These are phyloP conservation scores for Calyptommatus sinebrachiatus DNA, from an alignment of 2,113 vertebrate genomes.

Conservation along the genomic window DNA sequence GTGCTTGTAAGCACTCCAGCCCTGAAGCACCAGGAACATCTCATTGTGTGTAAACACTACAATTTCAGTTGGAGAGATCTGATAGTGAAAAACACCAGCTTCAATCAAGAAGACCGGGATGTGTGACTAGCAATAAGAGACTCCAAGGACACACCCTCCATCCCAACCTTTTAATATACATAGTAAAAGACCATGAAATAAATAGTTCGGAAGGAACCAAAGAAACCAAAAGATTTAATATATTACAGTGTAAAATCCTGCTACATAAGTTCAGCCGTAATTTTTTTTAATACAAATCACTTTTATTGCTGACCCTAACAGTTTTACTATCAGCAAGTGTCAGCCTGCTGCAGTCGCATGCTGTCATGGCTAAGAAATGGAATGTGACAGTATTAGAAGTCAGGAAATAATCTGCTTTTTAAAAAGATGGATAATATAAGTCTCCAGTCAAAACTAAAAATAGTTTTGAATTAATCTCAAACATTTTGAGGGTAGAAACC, in stretches of 20 bases:
- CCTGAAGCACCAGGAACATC: no score
- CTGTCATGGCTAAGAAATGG: conserved; percentile 13
- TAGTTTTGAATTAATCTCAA: not conserved
- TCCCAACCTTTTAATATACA: no score
- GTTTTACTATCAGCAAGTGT: conserved; percentile 28
- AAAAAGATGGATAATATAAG: not conserved
- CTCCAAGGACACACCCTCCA: no score
- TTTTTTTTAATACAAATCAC: conserved; percentile 18
- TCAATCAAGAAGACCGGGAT: no score
- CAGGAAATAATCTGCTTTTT: not conserved
- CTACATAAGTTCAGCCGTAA: conserved; percentile 8
- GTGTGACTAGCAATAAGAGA: no score
- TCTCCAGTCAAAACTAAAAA: not conserved
- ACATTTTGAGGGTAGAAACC: not conserved
- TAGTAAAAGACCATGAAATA: no score
- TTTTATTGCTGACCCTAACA: conserved; percentile 35
- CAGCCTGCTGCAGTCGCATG: conserved; percentile 21
- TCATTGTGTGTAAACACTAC: no score
- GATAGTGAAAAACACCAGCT: no score
- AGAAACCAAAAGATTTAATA: conserved; percentile 1
- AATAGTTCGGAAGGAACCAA: not conserved
- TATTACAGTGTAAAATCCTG: conserved; percentile 12
- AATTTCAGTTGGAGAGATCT: no score
- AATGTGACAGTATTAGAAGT: not conserved
- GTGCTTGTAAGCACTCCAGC: no score